These are phyloP conservation scores for Huso huso DNA, from an alignment of 2,797 vertebrate species.

Conservation along the genomic window DNA sequence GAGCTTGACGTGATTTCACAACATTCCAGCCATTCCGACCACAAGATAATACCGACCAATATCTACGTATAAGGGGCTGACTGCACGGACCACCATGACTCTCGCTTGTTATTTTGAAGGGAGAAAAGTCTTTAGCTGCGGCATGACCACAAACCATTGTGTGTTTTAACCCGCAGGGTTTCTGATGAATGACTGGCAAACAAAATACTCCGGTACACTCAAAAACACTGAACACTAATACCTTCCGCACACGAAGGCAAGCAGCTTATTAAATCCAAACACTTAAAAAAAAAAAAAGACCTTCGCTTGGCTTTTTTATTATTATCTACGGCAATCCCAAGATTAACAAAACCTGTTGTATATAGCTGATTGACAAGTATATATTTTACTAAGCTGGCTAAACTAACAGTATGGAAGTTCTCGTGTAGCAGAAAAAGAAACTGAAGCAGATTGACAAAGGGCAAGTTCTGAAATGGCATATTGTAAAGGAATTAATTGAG, in stretches of 20 bases:
- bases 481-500: not conserved
- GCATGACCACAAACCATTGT: not conserved
- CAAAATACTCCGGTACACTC: not conserved
- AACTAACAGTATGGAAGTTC: not conserved
- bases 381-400: conserved; percentile 1
- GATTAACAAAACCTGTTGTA: conserved; percentile 2
- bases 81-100: conserved; percentile 12
- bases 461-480: not conserved
- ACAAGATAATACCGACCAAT: conserved; percentile 15
- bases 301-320: not conserved
- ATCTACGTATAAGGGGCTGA: conserved; percentile 12
- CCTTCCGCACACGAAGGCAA: not conserved
- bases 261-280: not conserved
- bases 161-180: conserved; percentile 9
- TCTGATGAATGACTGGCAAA: conserved; percentile 4
- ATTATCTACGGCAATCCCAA: not conserved
- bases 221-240: not conserved
- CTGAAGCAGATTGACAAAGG: not conserved
- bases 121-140: not conserved
- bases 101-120: conserved; percentile 9
- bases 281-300: too few relatives aligned
- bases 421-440: not conserved
- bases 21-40: conserved; percentile 14
- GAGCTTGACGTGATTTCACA: conserved; percentile 9
- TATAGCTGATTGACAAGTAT: not conserved